Evolutionary conservation across 2,113 vertebrate genomes (phyloP), one percentile per base, ranked within the genome.

Genomic region (Nibea albiflora): DNA sequence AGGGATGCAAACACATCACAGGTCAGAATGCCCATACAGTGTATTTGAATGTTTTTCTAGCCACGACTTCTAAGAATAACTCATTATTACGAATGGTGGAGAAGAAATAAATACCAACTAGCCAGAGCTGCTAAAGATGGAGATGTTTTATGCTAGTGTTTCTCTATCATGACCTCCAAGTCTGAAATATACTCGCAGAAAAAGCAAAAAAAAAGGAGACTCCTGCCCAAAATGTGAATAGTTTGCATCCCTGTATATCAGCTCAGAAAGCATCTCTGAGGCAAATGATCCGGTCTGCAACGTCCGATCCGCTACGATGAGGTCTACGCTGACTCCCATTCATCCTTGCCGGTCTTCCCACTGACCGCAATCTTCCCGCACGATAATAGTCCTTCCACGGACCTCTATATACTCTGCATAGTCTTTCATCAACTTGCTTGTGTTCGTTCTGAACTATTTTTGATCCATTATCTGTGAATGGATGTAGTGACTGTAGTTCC

Each of bases 1-100:
- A 83, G 84, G 86, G 83, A 84, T 69, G 83, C 85, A 90, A 91
- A 89, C 63, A 65, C 42, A 11, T 62, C 68, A 20, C 52, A 7
- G 22, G 46, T 60, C 24, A 47, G 56, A 28, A 4, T 73, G 35
- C 35, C 9, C 28, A 26, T 49, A 11, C 4, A 28, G 44, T 49
- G 19, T 20, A 4, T 47, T 49, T 44, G 56, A 3, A 20, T 58
- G 5, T 46, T 52, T 53, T 14, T 3, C 11, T 26, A 52, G 46
- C 19, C 17, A 35, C 16, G 20, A 61, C 71, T 50, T 50, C 12
- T 42, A 24, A 22, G 5, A 54, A 53, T 22, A 53, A 64, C 31
- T 7, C 15, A 14, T 47, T 2, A 58, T 47, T 47, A 47, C n/a
- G 19, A 61, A 22, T 22, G 54, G 19, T 39, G 4, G 31, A 47